Evolutionary conservation across 2,888 invertebrate species (phyloP).

Genomic region (Diogma glabrata): DNA sequence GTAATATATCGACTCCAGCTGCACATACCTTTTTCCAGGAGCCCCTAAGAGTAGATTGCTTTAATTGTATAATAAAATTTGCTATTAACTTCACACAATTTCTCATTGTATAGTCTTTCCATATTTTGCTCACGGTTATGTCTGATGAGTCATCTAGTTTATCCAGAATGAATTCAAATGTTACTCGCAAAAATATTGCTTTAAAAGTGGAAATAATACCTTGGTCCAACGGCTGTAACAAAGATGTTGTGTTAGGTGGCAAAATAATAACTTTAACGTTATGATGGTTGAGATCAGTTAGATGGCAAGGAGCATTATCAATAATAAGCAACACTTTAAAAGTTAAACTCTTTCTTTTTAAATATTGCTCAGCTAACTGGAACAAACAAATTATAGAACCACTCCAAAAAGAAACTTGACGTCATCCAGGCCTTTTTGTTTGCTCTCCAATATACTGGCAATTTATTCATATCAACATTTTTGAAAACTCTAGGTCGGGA

Average conservation of each 20-base stretch:
- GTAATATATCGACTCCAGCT: no score
- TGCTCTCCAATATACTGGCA: constrained; percentile 5
- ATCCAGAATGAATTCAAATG: neutral
- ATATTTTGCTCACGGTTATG: no score
- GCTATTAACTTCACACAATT: no score
- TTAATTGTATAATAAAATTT: no score
- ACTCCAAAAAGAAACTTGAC: neutral
- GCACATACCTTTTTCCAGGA: no score
- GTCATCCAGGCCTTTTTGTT: constrained; percentile 3
- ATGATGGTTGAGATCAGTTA: neutral
- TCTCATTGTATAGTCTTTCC: no score
- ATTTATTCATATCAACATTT: constrained; percentile 7
- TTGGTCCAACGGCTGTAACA: neutral
- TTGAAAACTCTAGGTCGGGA: neutral
- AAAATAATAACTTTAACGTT: neutral
- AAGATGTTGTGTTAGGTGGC: neutral
- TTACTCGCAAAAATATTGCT: neutral
- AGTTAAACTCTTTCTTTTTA: neutral
- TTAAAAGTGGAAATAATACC: neutral
- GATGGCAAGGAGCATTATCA: constrained; percentile 4
- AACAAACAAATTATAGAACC: neutral
- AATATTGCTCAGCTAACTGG: neutral
- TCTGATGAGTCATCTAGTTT: neutral
- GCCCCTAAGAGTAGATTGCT: no score
- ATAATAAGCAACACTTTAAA: constrained; percentile 4